Evolutionary conservation across 2,113 vertebrate genomes (phyloP), one percentile per base, ranked within the genome.

Genomic region (Cyanistes caeruleus): DNA sequence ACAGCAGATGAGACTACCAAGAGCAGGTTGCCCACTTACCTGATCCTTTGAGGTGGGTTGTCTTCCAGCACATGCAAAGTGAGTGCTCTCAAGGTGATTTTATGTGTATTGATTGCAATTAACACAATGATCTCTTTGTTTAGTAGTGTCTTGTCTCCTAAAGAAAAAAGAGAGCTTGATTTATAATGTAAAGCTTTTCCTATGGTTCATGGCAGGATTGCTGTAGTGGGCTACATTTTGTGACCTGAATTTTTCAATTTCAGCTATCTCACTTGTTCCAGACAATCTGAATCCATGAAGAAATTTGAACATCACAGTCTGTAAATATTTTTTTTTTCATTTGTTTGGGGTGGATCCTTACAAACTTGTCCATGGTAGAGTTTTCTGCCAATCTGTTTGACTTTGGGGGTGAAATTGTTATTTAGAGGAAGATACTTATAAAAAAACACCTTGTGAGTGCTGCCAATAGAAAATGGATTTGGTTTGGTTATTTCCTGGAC

Each of bases 221-320:
- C 98, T 87, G 2, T 96, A 97, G 67, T 97, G 97, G 58, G 97
- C 97, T 90, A 97, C 90, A 8, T 90, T 93, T 72, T 96, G 68
- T 20, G 97, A 98, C 41, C 97, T 96, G 39, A 97, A 97, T 48
- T 98, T 98, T 23, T 98, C 83, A 83, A 96, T 97, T 91, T 22
- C 90, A 72, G 41, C 97, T 90, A 97, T 97, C 44, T 97, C 97
- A 62, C 76, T 96, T 23, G 90, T 93, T 79, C 96, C 93, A 37
- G 97, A 94, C 46, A 98, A 87, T 35, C 77, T 90, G 70, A 98
- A 98, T 95, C 97, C 96, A 81, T 98, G 95, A 97, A 99, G 95
- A 89, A 98, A 89, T 75, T 98, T 97, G 84, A 98, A 98, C 83
- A 96, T 94, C 97, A 33, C 41, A 87, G 89, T 87, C 59, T 84